Evolutionary conservation across 2,113 vertebrate genomes (phyloP).

Genomic region (Campylomormyrus numenius): DNA sequence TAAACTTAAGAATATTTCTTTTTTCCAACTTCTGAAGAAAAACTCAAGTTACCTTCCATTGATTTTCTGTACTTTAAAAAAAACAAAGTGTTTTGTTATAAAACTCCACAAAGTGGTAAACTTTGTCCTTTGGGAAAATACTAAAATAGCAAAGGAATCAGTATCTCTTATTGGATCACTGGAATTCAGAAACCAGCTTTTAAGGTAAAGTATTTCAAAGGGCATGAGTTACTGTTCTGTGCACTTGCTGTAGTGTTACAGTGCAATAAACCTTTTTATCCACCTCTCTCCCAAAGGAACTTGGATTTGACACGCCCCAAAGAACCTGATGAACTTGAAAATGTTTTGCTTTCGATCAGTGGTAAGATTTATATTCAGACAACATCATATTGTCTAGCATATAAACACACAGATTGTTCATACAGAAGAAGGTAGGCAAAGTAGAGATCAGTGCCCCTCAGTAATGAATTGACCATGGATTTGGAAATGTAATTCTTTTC

Average conservation of each 20-base stretch:
- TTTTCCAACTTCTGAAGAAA: not conserved
- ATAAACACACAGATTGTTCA: not conserved
- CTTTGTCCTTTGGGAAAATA: not conserved
- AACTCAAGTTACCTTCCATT: not conserved
- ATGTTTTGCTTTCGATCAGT: not conserved
- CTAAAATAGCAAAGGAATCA: not conserved
- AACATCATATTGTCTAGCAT: not conserved
- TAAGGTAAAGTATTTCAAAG: not conserved
- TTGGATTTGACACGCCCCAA: conserved; percentile 9
- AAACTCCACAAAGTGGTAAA: not conserved
- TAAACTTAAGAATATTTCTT: not conserved
- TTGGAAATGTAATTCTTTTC: not conserved
- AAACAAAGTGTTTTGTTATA: not conserved
- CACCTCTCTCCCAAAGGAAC: not conserved
- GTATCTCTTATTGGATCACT: conserved; percentile 12
- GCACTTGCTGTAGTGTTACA: not conserved
- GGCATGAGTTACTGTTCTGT: not conserved
- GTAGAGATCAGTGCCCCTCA: not conserved
- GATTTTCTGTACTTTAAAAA: not conserved
- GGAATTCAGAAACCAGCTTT: not conserved
- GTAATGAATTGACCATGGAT: not conserved
- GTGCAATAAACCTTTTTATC: conserved; percentile 3
- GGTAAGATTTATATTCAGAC: not conserved
- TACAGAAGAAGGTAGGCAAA: not conserved
- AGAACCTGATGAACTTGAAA: conserved; percentile 8